Evolutionary conservation across 1,140 invertebrate species (phyloP), one percentile per base, ranked within the genome.

Genomic region (Gerris buenoi): DNA sequence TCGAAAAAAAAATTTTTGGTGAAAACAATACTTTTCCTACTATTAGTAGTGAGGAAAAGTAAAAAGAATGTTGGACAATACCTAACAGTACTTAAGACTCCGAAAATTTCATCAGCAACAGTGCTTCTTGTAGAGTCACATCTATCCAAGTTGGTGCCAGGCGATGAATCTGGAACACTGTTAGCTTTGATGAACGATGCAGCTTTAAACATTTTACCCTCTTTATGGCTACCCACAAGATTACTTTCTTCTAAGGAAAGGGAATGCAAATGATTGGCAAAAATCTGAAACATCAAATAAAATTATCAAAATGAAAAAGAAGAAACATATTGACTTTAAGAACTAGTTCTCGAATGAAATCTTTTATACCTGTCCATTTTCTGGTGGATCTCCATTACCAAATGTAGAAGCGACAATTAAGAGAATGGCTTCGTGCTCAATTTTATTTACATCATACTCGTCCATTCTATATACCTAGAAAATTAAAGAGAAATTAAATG

Each of bases 331-430:
- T n/a, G n/a, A n/a, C n/a, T n/a, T n/a, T n/a, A n/a, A n/a, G n/a
- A n/a, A n/a, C n/a, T n/a, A n/a, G n/a, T n/a, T n/a, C n/a, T n/a
- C n/a, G n/a, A n/a, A n/a, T n/a, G n/a, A n/a, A n/a, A n/a, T n/a
- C n/a, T n/a, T n/a, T n/a, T n/a, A n/a, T n/a, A 92, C 91, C 81
- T 95, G 90, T 67, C 95, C 95, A 77, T 96, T 97, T 82, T 96
- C 93, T 3, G 95, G 95, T 5, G 95, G 92, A 82, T 97, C 93
- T 0, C 95, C 95, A 76, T 97, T 97, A 46, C 95, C 95, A 76
- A 97, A 97, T 2, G 95, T 97, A 5, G 93, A 96, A 26, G 93
- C 92, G 10, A 97, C 89, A 3, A 97, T 88, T 66, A 97, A 77
- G 10, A 97, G 78, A 25, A 97, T 79, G 2, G 92, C 90, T 78